Evolutionary conservation across 1,140 invertebrate genomes (phyloP).

Genomic region (Drosophila chauvacae): DNA sequence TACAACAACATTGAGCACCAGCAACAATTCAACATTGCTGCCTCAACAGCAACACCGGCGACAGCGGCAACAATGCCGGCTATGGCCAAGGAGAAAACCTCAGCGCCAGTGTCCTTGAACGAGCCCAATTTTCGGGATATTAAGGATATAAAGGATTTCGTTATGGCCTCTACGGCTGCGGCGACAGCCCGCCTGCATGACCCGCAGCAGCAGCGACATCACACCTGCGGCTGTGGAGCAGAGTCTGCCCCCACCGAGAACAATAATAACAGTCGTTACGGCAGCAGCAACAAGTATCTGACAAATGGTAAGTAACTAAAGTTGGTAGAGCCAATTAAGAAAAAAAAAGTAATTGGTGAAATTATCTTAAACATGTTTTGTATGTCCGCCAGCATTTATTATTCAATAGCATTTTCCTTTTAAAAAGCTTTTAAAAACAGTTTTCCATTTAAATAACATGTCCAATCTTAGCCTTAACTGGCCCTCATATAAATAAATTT

Average conservation of each 20-base stretch:
- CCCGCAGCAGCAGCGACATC: slow-evolving; percentile 48
- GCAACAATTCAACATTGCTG: slow-evolving; percentile 52
- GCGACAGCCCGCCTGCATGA: slow-evolving; percentile 48
- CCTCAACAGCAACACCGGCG: slow-evolving; percentile 37
- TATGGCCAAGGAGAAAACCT: slow-evolving; percentile 83
- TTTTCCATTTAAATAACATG: too few relatives aligned
- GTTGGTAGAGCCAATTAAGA: too few relatives aligned
- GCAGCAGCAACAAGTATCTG: slow-evolving; percentile 69
- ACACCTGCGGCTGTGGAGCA: slow-evolving; percentile 64
- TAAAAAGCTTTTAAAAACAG: neutral
- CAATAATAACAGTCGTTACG: slow-evolving; percentile 54
- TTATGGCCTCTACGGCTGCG: slow-evolving; percentile 59
- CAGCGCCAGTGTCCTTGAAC: slow-evolving; percentile 74
- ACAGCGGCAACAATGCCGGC: slow-evolving; percentile 79
- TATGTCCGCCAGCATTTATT: too few relatives aligned
- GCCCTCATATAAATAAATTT: neutral
- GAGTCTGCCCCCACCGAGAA: slow-evolving; percentile 51
- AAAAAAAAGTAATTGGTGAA: too few relatives aligned
- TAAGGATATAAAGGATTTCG: slow-evolving; percentile 58
- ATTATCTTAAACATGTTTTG: neutral
- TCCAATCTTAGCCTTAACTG: neutral
- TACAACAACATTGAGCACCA: slow-evolving; percentile 41
- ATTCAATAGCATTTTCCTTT: neutral
- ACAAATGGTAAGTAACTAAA: slow-evolving; percentile 60
- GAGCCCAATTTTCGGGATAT: slow-evolving; percentile 72